phyloP scores from a whole-genome alignment of 2,888 invertebrate species.

The Tineola bisselliella region DNA sequence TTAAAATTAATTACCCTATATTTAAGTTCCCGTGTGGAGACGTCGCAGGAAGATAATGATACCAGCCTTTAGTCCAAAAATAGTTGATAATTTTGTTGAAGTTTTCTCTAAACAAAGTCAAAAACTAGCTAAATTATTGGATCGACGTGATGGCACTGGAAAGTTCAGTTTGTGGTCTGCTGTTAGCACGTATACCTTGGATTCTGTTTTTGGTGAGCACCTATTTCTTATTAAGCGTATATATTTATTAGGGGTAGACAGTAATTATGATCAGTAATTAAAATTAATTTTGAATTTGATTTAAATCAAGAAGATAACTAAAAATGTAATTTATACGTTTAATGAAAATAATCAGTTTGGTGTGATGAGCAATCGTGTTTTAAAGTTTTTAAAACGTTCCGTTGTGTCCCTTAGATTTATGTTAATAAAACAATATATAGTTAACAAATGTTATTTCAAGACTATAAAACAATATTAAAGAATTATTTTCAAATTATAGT shows the following conservation, averaged over 20 bases:
- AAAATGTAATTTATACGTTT: too few relatives aligned
- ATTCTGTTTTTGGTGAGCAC: constrained; percentile 70
- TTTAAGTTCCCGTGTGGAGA: constrained; percentile 65
- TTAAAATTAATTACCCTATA: not conserved
- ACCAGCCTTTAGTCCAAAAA: constrained; percentile 74
- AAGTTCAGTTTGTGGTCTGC: constrained; percentile 62
- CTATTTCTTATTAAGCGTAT: constrained; percentile 60
- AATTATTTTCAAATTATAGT: too few relatives aligned
- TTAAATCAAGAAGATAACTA: too few relatives aligned
- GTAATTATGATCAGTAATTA: not conserved
- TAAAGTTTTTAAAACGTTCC: too few relatives aligned
- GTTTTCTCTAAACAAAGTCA: constrained; percentile 70
- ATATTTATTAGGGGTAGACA: not conserved
- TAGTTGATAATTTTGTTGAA: constrained; percentile 70
- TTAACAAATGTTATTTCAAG: too few relatives aligned
- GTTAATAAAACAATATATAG: too few relatives aligned
- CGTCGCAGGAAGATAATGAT: constrained; percentile 69
- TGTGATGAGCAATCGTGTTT: too few relatives aligned
- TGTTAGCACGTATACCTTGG: constrained; percentile 67
- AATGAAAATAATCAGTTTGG: too few relatives aligned
- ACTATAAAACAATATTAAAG: too few relatives aligned
- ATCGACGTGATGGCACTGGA: constrained; percentile 23
- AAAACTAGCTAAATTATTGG: constrained; percentile 51
- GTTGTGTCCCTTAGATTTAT: too few relatives aligned
- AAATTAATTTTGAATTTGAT: too few relatives aligned